Conservation (phyloP, 1,140 invertebrate genomes). For the Cotesia glomerata region DNA sequence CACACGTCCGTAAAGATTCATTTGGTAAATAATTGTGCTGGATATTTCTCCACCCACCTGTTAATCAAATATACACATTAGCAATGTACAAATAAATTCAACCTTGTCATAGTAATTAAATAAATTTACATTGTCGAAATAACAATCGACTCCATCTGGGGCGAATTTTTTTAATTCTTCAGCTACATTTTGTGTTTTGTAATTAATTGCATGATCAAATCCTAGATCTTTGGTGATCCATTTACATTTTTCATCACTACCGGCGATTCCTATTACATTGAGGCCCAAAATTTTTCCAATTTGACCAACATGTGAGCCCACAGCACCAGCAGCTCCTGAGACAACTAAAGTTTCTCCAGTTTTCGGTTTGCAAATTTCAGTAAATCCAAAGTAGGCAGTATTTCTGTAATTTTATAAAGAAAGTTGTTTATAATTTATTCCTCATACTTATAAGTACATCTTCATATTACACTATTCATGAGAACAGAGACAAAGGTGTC, state of each 20-base stretch:
- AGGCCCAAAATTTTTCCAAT: conserved; percentile 74
- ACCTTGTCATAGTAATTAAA: too few relatives aligned
- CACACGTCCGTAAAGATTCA: conserved; percentile 69
- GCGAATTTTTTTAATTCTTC: conserved; percentile 67
- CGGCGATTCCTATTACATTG: conserved; percentile 75
- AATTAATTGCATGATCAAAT: conserved; percentile 76
- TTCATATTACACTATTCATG: too few relatives aligned
- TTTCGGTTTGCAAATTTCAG: conserved; percentile 73
- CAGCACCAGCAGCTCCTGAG: conserved; percentile 70
- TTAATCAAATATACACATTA: conserved; percentile 30
- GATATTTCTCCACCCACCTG: conserved; percentile 74
- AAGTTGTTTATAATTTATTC: too few relatives aligned
- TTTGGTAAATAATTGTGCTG: conserved; percentile 66
- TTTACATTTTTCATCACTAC: conserved; percentile 72
- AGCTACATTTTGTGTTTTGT: conserved; percentile 69
- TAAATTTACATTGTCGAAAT: conserved; percentile 74
- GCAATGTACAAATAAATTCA: too few relatives aligned
- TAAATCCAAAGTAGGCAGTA: conserved; percentile 76
- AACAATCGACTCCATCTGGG: conserved; percentile 73
- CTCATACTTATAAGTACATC: too few relatives aligned
- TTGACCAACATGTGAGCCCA: conserved; percentile 76
- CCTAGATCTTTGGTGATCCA: conserved; percentile 72
- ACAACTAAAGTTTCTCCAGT: conserved; percentile 73
- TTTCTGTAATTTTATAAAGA: conserved; percentile 57
- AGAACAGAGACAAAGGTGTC: too few relatives aligned